phyloP scores from a whole-genome alignment of 2,797 vertebrate genomes.

The Alauda arvensis region DNA sequence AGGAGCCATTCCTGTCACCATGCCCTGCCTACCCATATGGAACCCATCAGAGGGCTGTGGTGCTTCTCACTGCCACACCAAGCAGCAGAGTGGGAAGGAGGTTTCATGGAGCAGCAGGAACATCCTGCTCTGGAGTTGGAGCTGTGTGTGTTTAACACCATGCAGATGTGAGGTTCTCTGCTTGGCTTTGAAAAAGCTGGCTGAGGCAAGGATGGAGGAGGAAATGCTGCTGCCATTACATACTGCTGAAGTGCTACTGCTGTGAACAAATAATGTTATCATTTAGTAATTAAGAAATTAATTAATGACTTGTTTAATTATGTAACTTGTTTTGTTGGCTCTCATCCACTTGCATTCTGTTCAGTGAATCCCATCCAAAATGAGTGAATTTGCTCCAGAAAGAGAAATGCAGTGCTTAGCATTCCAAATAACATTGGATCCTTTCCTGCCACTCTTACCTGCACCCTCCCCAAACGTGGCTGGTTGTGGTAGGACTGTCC shows the following conservation, averaged over 20 bases:
- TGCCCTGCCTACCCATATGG: background rate
- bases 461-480: background rate
- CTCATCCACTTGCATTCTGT: conserved; percentile 5
- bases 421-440: background rate
- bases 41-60: background rate
- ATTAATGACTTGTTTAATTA: conserved; percentile 34
- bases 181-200: background rate
- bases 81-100: background rate
- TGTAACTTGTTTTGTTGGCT: conserved; percentile 19
- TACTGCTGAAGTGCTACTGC: background rate
- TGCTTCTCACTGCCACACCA: background rate
- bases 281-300: conserved; percentile 38
- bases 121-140: background rate
- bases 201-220: background rate
- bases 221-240: background rate
- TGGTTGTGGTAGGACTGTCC: background rate
- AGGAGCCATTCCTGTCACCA: background rate
- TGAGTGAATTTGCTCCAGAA: background rate
- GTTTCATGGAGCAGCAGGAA: background rate
- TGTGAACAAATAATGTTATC: conserved; percentile 7
- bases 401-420: background rate
- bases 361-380: conserved; percentile 44
- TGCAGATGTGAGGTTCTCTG: background rate
- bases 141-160: accelerated
- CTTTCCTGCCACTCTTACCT: background rate